Base-by-base conservation (phyloP, 1,140 invertebrate genomes). In the Geopemphigus sp. region DNA sequence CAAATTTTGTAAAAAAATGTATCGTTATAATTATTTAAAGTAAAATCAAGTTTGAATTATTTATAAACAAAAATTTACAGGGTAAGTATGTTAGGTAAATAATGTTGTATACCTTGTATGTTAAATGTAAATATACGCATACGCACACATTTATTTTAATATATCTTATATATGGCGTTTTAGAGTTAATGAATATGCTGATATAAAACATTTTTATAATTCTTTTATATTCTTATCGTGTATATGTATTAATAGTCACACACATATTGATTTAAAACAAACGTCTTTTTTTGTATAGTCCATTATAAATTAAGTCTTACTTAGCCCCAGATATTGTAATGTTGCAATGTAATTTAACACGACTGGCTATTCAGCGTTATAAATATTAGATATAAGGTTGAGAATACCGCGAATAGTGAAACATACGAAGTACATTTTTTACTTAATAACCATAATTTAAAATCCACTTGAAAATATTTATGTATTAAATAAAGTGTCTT, bases 361-460 rank as follows among this genome's bases (percentile, higher is more conserved):
- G n/a, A 32, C 29, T 17, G 10, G 4, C 3, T 29, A 53, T 53
- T 53, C 29, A 29, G 50, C 50, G 53, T 11, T 72, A 70, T 68
- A 70, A 10, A n/a, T n/a, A 66, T 66, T 45, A n/a, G 45, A 64
- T 72, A 53, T 24, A 72, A 54, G 68, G 68, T 53, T 72, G 54
- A 19, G n/a, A 32, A 29, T n/a, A 72, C 26, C n/a, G 24, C 68
- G 1, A 72, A 54, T 17, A 72, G 47, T 72, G n/a, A n/a, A n/a
- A 70, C 47, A 17, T 32, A 39, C 19, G 26, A 66, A 29, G 17
- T 26, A n/a, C n/a, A 24, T 72, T 32, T 72, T 19, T 53, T 5
- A 11, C 17, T 53, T 5, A 50, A 68, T 50, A 68, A 26, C n/a
- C 32, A 66, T 66, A 66, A 32, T 66, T 22, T 66, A 45, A 66